Percentiles rank a stretch among this genome's conserved stretches.
Evolutionary conservation across 2,113 vertebrate genomes (phyloP).

Genomic region (Tyto alba): DNA sequence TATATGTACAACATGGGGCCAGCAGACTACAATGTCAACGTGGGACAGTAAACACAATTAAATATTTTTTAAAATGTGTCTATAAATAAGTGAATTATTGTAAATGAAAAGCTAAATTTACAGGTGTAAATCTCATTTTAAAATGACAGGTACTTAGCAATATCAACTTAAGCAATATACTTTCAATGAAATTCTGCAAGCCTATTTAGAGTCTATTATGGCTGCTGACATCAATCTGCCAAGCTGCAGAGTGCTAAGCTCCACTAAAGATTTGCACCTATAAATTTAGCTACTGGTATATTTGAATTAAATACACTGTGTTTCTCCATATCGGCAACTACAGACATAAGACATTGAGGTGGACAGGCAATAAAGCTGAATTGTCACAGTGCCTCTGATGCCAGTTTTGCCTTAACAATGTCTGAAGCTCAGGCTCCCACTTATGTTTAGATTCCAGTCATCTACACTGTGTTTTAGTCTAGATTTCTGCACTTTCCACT

Average conservation of each 20-base stretch:
- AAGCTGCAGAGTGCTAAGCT: constrained; percentile 39
- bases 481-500: background rate
- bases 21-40: background rate
- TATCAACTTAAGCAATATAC: constrained; percentile 60
- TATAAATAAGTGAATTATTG: constrained; percentile 5
- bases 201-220: constrained; percentile 64
- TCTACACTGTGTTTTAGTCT: background rate
- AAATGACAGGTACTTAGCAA: constrained; percentile 54
- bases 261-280: constrained; percentile 56
- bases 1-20: background rate
- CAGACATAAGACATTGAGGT: background rate
- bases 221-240: constrained; percentile 61
- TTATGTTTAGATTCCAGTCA: background rate
- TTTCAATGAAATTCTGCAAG: constrained; percentile 61
- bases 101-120: constrained; percentile 33
- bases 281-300: constrained; percentile 43
- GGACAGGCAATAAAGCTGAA: background rate
- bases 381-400: background rate
- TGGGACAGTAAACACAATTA: background rate
- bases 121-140: constrained; percentile 52
- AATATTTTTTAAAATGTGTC: background rate
- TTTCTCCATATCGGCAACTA: background rate
- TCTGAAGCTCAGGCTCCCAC: background rate
- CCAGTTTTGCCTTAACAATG: background rate
- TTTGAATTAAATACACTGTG: constrained; percentile 11